Base-by-base conservation (phyloP, 2,888 invertebrate species). In the Drosophila vallismaia region DNA sequence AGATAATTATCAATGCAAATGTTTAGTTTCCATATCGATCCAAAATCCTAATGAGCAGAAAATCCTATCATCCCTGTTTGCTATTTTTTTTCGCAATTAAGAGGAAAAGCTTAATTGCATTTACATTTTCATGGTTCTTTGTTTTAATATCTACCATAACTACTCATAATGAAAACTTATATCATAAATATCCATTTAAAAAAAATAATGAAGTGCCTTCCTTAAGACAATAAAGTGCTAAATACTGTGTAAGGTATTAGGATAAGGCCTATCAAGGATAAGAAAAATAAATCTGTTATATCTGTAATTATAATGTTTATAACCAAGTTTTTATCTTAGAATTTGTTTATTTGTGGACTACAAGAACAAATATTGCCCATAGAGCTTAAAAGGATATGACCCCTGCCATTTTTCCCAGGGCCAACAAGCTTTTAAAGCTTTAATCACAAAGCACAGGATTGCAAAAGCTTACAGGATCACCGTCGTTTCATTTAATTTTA, bases 1-100 rank as follows among this genome's bases (percentile, higher is more conserved):
- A 53, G 52, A 42, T 45, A 71, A 64, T 71, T 57, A 67, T 38
- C 55, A 29, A 58, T 51, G 46, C 66, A 72, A 72, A 72, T 59
- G 55, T 73, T 73, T 56, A 12, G 55, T 42, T 36, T 14, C 10
- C 31, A 55, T 44, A 50, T 48, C 48, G 19, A 46, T 12, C 5
- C 19, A 10, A 55, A 24, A 31, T 14, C 40, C 60, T 45, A 52
- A 38, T 51, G 33, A 44, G 28, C 19, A 28, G 24, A n/a, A 14
- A 9, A 5, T 26, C n/a, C 12, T 19, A 29, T n/a, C 6, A 29
- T 9, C 4, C 31, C 29, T 40, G n/a, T 4, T 8, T 12, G 10
- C 4, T 9, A 10, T 3, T 3, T 4, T 36, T 36, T 36, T n/a
- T 5, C n/a, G 0, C 36, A n/a, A 10, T 33, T 9, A 10, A 33